Conservation (phyloP, 2,113 vertebrate species). For the Oenanthe melanoleuca region DNA sequence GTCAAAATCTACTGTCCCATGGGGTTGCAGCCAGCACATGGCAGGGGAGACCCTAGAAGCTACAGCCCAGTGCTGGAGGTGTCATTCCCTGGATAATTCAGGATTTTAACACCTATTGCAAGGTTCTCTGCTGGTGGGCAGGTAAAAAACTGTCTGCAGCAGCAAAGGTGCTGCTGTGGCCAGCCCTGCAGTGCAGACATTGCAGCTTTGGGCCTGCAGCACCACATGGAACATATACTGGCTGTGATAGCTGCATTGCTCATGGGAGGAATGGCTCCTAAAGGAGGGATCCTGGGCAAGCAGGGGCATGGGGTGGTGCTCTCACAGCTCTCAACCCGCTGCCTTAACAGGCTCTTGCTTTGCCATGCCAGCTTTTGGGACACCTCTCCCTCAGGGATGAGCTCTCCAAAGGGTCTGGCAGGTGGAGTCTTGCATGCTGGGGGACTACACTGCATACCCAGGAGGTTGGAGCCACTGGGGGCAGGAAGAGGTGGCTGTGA, state of each 20-base stretch:
- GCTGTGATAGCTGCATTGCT: background rate
- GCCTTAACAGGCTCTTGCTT: background rate
- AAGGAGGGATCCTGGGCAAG: background rate
- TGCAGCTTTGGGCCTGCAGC: background rate
- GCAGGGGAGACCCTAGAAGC: background rate
- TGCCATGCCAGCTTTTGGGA: background rate
- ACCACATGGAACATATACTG: background rate
- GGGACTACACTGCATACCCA: fast-evolving
- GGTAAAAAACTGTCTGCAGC: fast-evolving
- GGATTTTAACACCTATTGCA: fast-evolving
- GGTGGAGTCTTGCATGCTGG: background rate
- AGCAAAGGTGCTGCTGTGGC: background rate
- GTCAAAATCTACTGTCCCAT: background rate
- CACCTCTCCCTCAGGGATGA: fast-evolving
- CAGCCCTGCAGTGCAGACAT: background rate
- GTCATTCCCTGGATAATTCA: background rate
- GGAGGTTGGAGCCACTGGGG: fast-evolving
- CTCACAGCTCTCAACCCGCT: background rate
- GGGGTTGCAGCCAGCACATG: fast-evolving
- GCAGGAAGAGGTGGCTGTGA: background rate
- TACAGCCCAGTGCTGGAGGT: background rate
- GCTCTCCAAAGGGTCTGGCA: background rate
- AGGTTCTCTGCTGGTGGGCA: background rate
- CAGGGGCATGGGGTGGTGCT: fast-evolving
- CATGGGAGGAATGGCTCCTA: background rate